phyloP scores from a whole-genome alignment of 1,140 invertebrate genomes.

The Leptestheria dahalacensis region DNA sequence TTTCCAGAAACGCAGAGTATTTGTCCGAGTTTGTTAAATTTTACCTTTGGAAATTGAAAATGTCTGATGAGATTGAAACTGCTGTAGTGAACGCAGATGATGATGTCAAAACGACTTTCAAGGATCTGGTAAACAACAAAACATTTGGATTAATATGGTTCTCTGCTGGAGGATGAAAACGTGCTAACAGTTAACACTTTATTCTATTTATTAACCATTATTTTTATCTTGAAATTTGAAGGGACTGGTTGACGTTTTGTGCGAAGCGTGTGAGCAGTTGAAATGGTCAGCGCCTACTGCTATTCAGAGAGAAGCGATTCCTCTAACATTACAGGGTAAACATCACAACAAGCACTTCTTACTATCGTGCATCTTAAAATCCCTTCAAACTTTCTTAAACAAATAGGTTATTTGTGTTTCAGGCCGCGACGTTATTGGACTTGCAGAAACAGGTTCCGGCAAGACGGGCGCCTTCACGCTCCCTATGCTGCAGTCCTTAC shows the following conservation, averaged over 20 bases:
- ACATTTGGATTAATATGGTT: no score
- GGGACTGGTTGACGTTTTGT: slow-evolving; percentile 83
- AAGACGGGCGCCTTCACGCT: slow-evolving; percentile 96
- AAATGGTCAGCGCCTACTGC: slow-evolving; percentile 90
- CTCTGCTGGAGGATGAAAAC: no score
- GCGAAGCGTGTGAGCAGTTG: slow-evolving; percentile 75
- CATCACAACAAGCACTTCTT: no score
- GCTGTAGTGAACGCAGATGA: background rate
- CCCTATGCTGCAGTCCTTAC: slow-evolving; percentile 79
- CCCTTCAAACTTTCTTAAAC: no score
- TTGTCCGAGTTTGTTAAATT: no score
- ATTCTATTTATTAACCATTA: no score
- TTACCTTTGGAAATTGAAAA: no score
- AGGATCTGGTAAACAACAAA: slow-evolving; percentile 10
- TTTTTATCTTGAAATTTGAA: slow-evolving; percentile 28
- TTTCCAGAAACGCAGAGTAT: no score
- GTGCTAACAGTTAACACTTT: no score
- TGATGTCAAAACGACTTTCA: slow-evolving; percentile 6
- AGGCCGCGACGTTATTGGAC: slow-evolving; percentile 85
- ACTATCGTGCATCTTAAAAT: no score
- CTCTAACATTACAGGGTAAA: slow-evolving; percentile 65
- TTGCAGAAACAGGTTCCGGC: slow-evolving; percentile 95
- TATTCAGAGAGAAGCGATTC: slow-evolving; percentile 88
- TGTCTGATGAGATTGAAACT: background rate
- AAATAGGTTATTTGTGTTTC: no score